Conservation (phyloP, 1,140 invertebrate genomes). For the Venustaconcha ellipsiformis region DNA sequence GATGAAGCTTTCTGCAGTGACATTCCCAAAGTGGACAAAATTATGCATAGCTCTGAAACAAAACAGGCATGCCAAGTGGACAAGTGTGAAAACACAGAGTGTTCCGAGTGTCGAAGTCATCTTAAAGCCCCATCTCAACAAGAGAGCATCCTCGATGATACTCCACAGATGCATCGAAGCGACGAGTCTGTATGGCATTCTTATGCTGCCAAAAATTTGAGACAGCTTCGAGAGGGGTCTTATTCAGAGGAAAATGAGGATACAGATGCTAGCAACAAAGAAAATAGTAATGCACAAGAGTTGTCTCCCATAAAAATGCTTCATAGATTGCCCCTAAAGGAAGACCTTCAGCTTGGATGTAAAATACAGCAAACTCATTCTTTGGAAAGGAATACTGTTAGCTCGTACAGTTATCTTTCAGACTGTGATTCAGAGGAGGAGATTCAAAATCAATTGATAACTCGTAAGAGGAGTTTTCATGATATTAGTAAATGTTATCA, state of each 20-base stretch:
- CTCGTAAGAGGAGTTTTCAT: slow-evolving; percentile 42
- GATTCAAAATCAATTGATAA: neutral
- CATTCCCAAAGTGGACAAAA: too few species aligned
- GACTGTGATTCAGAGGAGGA: slow-evolving; percentile 36
- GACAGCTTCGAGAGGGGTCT: slow-evolving; percentile 56
- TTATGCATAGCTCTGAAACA: too few species aligned
- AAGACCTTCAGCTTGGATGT: neutral
- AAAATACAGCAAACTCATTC: neutral
- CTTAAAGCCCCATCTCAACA: slow-evolving; percentile 45
- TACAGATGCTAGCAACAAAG: slow-evolving; percentile 22
- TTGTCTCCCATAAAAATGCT: neutral
- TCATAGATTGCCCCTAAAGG: neutral
- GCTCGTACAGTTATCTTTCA: slow-evolving; percentile 33
- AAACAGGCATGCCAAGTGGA: too few species aligned
- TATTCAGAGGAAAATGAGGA: slow-evolving; percentile 49
- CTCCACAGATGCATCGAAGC: slow-evolving; percentile 56
- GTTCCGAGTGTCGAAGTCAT: slow-evolving; percentile 50
- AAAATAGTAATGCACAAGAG: neutral
- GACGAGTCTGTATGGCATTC: slow-evolving; percentile 59
- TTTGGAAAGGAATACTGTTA: neutral
- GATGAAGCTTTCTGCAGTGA: too few species aligned
- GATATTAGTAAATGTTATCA: slow-evolving; percentile 35
- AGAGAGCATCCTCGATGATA: slow-evolving; percentile 50
- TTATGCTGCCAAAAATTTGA: slow-evolving; percentile 54
- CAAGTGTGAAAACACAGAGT: slow-evolving; percentile 4